These are phyloP conservation scores for Margaritifera margaritifera DNA, from an alignment of 2,888 invertebrate species.

Conservation along the genomic window DNA sequence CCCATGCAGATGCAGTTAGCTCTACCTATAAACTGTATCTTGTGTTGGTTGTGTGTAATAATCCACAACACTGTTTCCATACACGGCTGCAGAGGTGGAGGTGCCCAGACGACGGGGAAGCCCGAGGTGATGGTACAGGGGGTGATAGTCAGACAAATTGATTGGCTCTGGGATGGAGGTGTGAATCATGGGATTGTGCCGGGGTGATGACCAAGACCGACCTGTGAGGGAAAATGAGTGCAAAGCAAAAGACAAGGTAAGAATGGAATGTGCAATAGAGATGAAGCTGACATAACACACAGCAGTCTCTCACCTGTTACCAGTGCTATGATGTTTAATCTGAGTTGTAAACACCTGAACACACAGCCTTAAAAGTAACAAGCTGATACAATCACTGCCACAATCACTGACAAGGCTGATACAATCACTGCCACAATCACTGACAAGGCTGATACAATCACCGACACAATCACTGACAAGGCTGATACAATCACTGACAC, in stretches of 20 bases:
- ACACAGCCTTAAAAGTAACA: too few species aligned
- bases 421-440: too few species aligned
- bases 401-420: too few species aligned
- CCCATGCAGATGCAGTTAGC: slow-evolving; percentile 36
- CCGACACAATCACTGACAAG: too few species aligned
- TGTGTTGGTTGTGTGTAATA: slow-evolving; percentile 40
- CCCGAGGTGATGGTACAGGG: slow-evolving; percentile 45
- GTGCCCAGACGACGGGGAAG: slow-evolving; percentile 46
- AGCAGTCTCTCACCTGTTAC: too few species aligned
- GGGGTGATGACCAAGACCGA: slow-evolving; percentile 19
- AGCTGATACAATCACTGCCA: too few species aligned
- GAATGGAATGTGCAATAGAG: too few species aligned
- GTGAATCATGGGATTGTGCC: slow-evolving; percentile 5
- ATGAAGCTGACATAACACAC: too few species aligned
- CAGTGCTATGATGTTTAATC: too few species aligned
- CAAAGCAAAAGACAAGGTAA: slow-evolving; percentile 5
- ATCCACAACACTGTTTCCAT: slow-evolving; percentile 14
- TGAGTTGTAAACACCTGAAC: too few species aligned
- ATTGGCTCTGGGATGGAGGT: slow-evolving; percentile 41
- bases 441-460: too few species aligned
- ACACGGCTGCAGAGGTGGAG: slow-evolving; percentile 20
- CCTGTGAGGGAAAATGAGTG: slow-evolving; percentile 22
- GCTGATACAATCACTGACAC: too few species aligned
- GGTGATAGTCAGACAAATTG: slow-evolving; percentile 47
- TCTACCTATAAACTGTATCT: slow-evolving; percentile 60